Evolutionary conservation across 1,140 invertebrate species (phyloP), one percentile per base, ranked within the genome.

Genomic region (Drosophila bipectinata): DNA sequence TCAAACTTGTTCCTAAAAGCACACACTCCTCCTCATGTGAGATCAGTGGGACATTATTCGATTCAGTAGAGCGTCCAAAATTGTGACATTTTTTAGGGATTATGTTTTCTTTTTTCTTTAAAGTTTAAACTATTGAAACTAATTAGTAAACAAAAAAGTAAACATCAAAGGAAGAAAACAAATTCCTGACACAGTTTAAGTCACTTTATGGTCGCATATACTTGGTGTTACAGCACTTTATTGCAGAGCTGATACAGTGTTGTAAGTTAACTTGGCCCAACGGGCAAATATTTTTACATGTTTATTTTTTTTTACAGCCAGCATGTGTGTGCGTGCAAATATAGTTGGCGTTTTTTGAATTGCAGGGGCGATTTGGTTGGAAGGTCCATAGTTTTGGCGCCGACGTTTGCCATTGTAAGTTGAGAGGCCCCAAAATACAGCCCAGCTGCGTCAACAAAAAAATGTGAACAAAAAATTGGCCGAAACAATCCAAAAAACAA

Each of bases 401-500:
- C 79, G 64, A 57, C 51, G 9, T 60, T 59, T 57, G 68, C 75
- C 58, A 77, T 69, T 78, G 79, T 81, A 81, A 80, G 49, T 47
- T 51, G 78, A 80, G 77, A 80, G 72, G 55, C 39, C 39, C 62
- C 67, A 74, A 73, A 59, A 59, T 48, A 14, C 58, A 47, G 74
- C 71, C 71, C 74, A 83, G 79, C 79, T 82, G 79, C 69, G 79
- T 82, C 79, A 75, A 82, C 79, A 79, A 71, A 44, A 66, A 18
- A 54, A 21, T 10, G 21, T 10, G 24, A 48, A 60, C 21, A 61
- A 53, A 59, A 60, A 53, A 24, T 48, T 39, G 32, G 14, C 24
- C 49, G 9, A 48, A 54, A 39, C 9, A 26, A 71, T 39, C 49
- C 30, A 71, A 57, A 51, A 32, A 47, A 56, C 4, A 28, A 58